Evolutionary conservation across 1,140 invertebrate species (phyloP).

Genomic region (Drosophila burlai): DNA sequence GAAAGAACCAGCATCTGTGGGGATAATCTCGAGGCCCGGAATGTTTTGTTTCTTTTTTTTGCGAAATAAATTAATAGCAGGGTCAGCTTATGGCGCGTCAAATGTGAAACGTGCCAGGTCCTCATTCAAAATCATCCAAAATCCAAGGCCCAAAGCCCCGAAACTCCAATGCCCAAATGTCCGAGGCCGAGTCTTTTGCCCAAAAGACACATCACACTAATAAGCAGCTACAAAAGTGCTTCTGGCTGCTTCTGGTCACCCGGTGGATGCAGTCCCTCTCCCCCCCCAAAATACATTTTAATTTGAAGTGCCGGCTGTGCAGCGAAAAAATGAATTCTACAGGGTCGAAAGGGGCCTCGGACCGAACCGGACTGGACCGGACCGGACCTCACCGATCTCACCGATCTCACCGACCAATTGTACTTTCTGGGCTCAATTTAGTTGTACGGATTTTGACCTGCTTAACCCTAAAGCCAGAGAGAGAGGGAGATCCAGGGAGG

Average conservation of each 20-base stretch:
- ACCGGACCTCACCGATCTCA: not conserved
- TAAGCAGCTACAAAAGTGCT: slow-evolving; percentile 81
- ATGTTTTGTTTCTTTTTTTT: slow-evolving; percentile 10
- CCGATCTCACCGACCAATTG: slow-evolving; percentile 52
- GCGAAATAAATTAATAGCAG: slow-evolving; percentile 73
- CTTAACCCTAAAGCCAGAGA: slow-evolving; percentile 73
- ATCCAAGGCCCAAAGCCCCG: not conserved
- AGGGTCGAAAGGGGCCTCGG: slow-evolving; percentile 28
- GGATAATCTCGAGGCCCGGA: slow-evolving; percentile 32
- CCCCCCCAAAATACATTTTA: slow-evolving; percentile 71
- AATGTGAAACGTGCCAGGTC: slow-evolving; percentile 73
- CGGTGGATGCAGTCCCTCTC: slow-evolving; percentile 26
- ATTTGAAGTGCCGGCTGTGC: slow-evolving; percentile 56
- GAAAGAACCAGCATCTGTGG: slow-evolving; percentile 33
- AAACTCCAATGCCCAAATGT: not conserved
- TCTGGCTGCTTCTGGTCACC: slow-evolving; percentile 83
- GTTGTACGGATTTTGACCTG: slow-evolving; percentile 84
- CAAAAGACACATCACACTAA: slow-evolving; percentile 73
- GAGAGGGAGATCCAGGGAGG: slow-evolving; percentile 11
- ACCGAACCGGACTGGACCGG: not conserved
- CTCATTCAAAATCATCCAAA: slow-evolving; percentile 27
- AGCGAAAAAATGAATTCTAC: slow-evolving; percentile 63
- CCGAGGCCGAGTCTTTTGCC: slow-evolving; percentile 8
- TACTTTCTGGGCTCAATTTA: slow-evolving; percentile 82
- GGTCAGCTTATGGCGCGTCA: slow-evolving; percentile 63